Base-by-base conservation (phyloP, 2,113 vertebrate species). In the Zingel zingel region DNA sequence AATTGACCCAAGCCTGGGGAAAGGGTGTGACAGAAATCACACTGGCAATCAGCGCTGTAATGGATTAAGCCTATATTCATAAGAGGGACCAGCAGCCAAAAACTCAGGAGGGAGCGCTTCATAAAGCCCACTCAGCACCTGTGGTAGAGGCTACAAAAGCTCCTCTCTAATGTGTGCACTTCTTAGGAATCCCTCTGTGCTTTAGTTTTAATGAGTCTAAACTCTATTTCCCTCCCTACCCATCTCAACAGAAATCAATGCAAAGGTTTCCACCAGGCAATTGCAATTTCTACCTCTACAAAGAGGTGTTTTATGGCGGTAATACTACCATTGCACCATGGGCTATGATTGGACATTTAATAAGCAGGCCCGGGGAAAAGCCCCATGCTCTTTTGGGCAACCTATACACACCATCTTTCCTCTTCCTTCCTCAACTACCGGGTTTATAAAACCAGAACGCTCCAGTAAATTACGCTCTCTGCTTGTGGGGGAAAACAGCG, bases 261-360 rank as follows among this genome's bases (percentile, higher is more conserved):
- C 57, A 75, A 89, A 74, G 85, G 89, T 92, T 92, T 93, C 86
- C 85, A 80, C 84, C 39, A 14, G 81, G 89, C 90, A 80, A 81
- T 74, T 78, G 91, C 90, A 88, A 92, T 93, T 91, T 90, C 83
- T 89, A 74, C 83, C 89, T 62, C 88, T 86, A 67, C 89, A 88
- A 80, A 89, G 81, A 86, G 85, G 91, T 94, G 91, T 91, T 95
- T 94, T 93, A 93, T 88, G 86, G 90, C 57, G 81, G 76, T 90
- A 91, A 93, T 88, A 90, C 88, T 88, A 90, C 89, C 87, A 69
- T 43, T 81, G 83, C 89, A 86, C 90, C 81, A 71, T 72, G 68
- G 91, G 90, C 90, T 88, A 89, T 93, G 93, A 95, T 94, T 94
- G 94, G 89, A 93, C 92, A 93, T 95, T 90, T 94, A 94, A 94